Evolutionary conservation across 2,113 vertebrate species (phyloP).

Genomic region (Brachyhypopomus gauderio): DNA sequence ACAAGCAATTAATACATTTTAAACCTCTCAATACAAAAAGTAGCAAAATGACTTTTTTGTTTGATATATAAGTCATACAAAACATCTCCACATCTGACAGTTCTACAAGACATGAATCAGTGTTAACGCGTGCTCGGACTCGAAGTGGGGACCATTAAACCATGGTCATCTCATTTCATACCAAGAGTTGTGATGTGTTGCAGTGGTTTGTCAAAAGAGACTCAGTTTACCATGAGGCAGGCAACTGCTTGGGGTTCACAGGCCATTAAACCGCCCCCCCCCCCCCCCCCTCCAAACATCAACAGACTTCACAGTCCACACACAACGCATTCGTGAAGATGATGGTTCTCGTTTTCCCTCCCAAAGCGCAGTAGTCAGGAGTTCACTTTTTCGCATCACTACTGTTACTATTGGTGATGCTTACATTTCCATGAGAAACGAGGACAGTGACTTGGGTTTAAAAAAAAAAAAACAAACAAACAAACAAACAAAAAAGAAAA

Average conservation of each 20-base stretch:
- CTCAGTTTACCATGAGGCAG: no score
- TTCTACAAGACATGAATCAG: conserved; percentile 40
- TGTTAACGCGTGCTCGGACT: conserved; percentile 25
- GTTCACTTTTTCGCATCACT: conserved; percentile 6
- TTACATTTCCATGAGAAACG: not conserved
- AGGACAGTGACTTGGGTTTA: not conserved
- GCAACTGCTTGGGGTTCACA: no score
- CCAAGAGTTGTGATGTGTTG: conserved; percentile 25
- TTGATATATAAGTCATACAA: conserved; percentile 53
- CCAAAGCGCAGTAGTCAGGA: conserved; percentile 12
- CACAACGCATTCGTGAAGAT: conserved; percentile 28
- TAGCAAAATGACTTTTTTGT: conserved; percentile 63
- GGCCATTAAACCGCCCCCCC: no score
- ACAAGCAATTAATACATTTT: conserved; percentile 65
- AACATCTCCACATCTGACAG: conserved; percentile 51
- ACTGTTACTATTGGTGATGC: not conserved
- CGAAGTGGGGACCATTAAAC: conserved; percentile 27
- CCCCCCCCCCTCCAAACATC: not conserved
- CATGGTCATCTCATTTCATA: conserved; percentile 34
- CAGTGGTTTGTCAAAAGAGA: conserved; percentile 12
- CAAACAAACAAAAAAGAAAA: no score
- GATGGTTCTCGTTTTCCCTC: conserved; percentile 25
- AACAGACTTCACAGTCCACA: not conserved
- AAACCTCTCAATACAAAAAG: conserved; percentile 71
- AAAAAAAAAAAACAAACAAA: no score